These are phyloP conservation scores for Actinia tenebrosa DNA, from an alignment of 64 coral and sea anemone genomes.

Conservation along the genomic window DNA sequence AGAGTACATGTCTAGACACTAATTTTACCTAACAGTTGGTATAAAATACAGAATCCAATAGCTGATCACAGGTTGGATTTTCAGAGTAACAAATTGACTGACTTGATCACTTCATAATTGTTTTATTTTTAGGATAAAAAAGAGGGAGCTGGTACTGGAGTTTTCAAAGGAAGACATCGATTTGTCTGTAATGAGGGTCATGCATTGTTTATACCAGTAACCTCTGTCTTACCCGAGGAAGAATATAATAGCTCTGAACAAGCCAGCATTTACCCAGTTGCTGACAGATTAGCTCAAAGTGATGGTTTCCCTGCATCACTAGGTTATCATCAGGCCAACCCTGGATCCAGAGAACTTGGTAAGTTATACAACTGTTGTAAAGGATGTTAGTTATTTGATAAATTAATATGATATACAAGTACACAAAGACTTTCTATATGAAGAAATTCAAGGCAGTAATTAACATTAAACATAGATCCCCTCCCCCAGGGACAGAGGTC, in stretches of 20 bases:
- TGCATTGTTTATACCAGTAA: constrained; percentile 40
- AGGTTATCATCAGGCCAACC: neutral
- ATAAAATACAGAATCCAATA: too few relatives aligned
- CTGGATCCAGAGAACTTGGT: neutral
- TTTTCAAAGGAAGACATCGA: neutral
- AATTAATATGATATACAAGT: too few relatives aligned
- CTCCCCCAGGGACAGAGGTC: too few relatives aligned
- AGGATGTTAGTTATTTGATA: too few relatives aligned
- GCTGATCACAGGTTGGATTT: too few relatives aligned
- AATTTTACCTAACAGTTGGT: too few relatives aligned
- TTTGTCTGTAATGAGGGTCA: constrained; percentile 52
- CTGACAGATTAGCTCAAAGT: neutral
- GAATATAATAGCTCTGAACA: neutral
- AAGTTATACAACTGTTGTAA: neutral
- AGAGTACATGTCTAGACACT: too few relatives aligned
- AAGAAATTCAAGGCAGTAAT: too few relatives aligned
- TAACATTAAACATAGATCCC: too few relatives aligned
- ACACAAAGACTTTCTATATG: too few relatives aligned
- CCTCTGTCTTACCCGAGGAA: constrained; percentile 42
- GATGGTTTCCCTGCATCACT: neutral
- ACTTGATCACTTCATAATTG: neutral
- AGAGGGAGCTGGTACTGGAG: constrained; percentile 35
- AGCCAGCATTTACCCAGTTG: neutral
- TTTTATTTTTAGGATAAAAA: constrained; percentile 35
- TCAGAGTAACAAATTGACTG: neutral